Evolutionary conservation across 2,797 vertebrate genomes (phyloP).

Genomic region (Adelosebastes latens): DNA sequence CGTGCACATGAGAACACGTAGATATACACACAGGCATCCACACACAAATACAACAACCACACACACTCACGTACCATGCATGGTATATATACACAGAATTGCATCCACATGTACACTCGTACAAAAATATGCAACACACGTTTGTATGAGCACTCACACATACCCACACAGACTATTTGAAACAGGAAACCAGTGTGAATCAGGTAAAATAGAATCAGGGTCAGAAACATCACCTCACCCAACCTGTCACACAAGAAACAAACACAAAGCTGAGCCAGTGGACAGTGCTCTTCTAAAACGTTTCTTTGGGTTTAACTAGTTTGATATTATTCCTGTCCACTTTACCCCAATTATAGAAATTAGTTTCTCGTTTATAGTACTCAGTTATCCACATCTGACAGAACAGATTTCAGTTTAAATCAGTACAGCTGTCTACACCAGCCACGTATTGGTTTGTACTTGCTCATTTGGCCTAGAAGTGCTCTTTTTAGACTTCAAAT

Average conservation of each 20-base stretch:
- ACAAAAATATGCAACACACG: constrained; percentile 22
- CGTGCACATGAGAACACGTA: constrained; percentile 56
- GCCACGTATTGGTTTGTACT: neutral
- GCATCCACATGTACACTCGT: neutral
- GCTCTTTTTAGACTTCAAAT: neutral
- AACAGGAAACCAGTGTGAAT: constrained; percentile 27
- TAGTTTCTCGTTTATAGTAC: neutral
- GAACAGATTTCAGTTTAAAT: neutral
- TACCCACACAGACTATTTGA: constrained; percentile 19
- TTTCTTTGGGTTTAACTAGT: neutral
- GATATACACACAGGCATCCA: constrained; percentile 33
- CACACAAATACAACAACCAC: constrained; percentile 19
- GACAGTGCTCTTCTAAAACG: neutral
- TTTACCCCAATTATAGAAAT: neutral
- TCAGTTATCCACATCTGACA: neutral
- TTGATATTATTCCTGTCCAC: neutral
- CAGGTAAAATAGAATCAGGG: constrained; percentile 34
- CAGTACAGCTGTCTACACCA: neutral
- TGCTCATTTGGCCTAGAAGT: neutral
- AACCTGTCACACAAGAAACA: neutral
- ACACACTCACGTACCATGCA: neutral
- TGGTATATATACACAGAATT: constrained; percentile 11
- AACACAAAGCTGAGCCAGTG: neutral
- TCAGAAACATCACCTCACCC: constrained; percentile 15
- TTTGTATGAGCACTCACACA: neutral